phyloP scores from a whole-genome alignment of 2,113 vertebrate genomes.

The Phoxinus phoxinus region DNA sequence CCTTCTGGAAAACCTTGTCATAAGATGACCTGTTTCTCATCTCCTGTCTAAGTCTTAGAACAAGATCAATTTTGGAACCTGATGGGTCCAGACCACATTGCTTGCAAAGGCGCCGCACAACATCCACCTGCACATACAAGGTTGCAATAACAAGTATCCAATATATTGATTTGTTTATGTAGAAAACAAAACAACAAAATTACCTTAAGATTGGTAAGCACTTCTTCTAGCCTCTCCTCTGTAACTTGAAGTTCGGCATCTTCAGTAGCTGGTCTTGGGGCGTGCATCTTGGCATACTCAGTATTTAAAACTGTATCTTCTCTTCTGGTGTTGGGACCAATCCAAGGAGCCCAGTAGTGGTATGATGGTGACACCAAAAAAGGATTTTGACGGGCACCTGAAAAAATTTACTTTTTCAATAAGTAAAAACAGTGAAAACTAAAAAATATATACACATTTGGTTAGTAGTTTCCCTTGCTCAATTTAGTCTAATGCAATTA shows the following conservation, averaged over 20 bases:
- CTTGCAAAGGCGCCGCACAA: background rate
- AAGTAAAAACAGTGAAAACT: background rate
- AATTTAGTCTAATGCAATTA: background rate
- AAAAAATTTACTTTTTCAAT: background rate
- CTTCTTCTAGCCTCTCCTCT: slow-evolving; percentile 14
- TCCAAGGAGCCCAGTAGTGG: background rate
- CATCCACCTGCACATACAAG: slow-evolving; percentile 7
- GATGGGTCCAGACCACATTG: background rate
- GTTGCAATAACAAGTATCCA: background rate
- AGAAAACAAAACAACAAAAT: background rate
- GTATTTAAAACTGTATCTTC: slow-evolving; percentile 16
- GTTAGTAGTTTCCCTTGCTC: background rate
- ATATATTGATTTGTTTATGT: background rate
- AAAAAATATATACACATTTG: background rate
- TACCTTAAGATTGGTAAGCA: background rate
- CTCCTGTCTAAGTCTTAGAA: background rate
- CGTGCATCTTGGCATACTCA: slow-evolving; percentile 9
- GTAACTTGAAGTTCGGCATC: slow-evolving; percentile 11
- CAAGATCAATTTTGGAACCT: background rate
- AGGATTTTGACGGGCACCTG: background rate
- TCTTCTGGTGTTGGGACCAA: background rate
- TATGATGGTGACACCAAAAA: slow-evolving; percentile 18
- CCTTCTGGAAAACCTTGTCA: slow-evolving; percentile 1
- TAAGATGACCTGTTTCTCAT: background rate
- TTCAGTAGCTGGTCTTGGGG: background rate